phyloP scores from a whole-genome alignment of 2,113 vertebrate genomes.

The Seriola dumerili region DNA sequence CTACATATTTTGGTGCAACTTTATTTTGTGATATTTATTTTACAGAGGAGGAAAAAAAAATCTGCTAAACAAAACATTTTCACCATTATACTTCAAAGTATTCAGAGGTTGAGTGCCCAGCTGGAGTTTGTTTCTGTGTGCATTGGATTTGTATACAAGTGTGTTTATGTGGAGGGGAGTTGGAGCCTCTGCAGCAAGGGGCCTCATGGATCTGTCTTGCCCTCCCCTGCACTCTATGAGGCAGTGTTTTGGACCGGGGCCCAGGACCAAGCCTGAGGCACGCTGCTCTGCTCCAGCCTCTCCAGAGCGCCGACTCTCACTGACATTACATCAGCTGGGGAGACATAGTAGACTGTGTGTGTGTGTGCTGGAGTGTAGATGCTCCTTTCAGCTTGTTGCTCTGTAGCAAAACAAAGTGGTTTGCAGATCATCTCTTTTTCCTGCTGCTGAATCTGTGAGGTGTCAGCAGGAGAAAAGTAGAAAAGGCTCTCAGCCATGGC shows the following conservation, averaged over 20 bases:
- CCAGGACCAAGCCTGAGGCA: slow-evolving; percentile 84
- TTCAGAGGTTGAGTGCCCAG: slow-evolving; percentile 49
- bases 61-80: not conserved
- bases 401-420: slow-evolving; percentile 46
- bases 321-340: slow-evolving; percentile 78
- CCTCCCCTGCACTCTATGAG: slow-evolving; percentile 79
- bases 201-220: slow-evolving; percentile 67
- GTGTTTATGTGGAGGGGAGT: slow-evolving; percentile 56
- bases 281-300: slow-evolving; percentile 76
- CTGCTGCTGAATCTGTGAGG: slow-evolving; percentile 12
- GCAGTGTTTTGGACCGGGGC: slow-evolving; percentile 87
- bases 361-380: slow-evolving; percentile 32
- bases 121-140: slow-evolving; percentile 13
- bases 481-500: slow-evolving; percentile 83
- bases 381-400: slow-evolving; percentile 57
- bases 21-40: not conserved
- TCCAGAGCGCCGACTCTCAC: slow-evolving; percentile 73
- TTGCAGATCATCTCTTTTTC: slow-evolving; percentile 22
- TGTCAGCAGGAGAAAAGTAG: slow-evolving; percentile 30
- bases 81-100: slow-evolving; percentile 18
- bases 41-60: not conserved
- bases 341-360: slow-evolving; percentile 57
- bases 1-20: not conserved
- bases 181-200: slow-evolving; percentile 54
- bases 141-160: slow-evolving; percentile 51